Evolutionary conservation across 2,113 vertebrate species (phyloP).

Genomic region (Corythoichthys intestinalis): DNA sequence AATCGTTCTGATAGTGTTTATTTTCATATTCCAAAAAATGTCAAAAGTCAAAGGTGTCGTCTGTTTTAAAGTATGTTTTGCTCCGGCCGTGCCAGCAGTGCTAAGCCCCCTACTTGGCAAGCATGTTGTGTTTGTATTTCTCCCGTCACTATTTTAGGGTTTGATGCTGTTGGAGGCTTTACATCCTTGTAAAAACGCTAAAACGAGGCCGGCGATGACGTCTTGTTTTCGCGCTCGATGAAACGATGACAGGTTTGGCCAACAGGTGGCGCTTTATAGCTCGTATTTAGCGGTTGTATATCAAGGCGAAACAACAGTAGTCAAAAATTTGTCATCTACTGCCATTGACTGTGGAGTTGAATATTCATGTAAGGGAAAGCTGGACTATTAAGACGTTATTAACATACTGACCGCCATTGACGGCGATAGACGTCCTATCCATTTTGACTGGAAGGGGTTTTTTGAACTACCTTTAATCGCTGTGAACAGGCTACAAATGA

Average conservation of each 20-base stretch:
- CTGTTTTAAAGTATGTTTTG: neutral
- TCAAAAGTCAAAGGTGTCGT: neutral
- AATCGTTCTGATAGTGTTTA: too few species aligned
- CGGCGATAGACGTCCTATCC: too few species aligned
- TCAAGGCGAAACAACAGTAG: neutral
- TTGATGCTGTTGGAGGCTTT: neutral
- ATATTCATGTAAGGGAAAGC: too few species aligned
- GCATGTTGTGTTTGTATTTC: slow-evolving; percentile 10
- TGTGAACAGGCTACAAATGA: too few species aligned
- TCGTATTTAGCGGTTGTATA: neutral
- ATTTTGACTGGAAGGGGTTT: too few species aligned
- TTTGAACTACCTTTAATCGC: too few species aligned
- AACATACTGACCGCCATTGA: too few species aligned
- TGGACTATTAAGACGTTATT: too few species aligned
- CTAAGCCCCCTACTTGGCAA: slow-evolving; percentile 16
- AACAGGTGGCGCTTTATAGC: neutral
- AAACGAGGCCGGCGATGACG: neutral
- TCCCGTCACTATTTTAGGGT: slow-evolving; percentile 29
- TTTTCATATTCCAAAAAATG: too few species aligned
- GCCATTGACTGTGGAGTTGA: too few species aligned
- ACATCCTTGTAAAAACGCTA: neutral
- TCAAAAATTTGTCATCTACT: too few species aligned
- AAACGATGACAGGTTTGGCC: neutral
- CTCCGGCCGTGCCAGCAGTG: neutral
- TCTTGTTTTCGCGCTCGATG: neutral